A percentile compares a stretch with the other conserved stretches of the same genome.
Conservation (phyloP, 92 coral and sea anemone genomes). For the Epizoanthus scotinus region DNA sequence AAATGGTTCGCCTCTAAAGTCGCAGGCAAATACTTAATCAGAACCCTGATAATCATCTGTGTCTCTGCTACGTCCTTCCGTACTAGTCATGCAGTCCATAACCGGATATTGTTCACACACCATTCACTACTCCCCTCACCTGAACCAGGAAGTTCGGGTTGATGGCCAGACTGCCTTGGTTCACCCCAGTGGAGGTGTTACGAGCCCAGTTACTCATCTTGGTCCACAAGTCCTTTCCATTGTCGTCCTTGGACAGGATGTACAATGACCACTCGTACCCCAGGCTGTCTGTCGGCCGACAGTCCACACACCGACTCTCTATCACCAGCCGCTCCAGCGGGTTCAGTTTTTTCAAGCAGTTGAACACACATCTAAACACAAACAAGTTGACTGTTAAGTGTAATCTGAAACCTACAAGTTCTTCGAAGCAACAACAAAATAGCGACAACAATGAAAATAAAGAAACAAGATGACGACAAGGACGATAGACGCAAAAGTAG, state of each 20-base stretch:
- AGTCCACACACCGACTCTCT: conserved; percentile 79
- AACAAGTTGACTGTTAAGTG: neutral
- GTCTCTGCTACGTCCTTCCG: too few relatives aligned
- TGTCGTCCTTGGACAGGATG: conserved; percentile 46
- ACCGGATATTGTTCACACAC: too few relatives aligned
- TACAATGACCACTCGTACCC: conserved; percentile 77
- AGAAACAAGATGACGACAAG: too few relatives aligned
- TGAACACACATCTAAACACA: conserved; percentile 66
- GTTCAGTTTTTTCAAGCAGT: conserved; percentile 69
- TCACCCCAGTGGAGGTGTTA: conserved; percentile 73
- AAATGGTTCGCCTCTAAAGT: too few relatives aligned
- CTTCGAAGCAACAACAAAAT: neutral
- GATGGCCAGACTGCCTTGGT: conserved; percentile 62
- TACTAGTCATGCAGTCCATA: too few relatives aligned
- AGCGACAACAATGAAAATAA: too few relatives aligned
- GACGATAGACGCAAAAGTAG: too few relatives aligned
- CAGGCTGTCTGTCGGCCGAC: conserved; percentile 53
- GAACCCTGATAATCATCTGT: too few relatives aligned
- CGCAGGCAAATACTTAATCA: too few relatives aligned
- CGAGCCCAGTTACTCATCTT: conserved; percentile 58
- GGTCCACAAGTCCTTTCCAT: conserved; percentile 53
- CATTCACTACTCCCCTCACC: conserved; percentile 22
- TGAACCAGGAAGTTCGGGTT: conserved; percentile 57
- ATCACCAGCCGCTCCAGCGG: conserved; percentile 75
- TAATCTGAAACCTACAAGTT: neutral